Evolutionary conservation across 2,113 vertebrate species (phyloP).

Genomic region (Cyanistes caeruleus): DNA sequence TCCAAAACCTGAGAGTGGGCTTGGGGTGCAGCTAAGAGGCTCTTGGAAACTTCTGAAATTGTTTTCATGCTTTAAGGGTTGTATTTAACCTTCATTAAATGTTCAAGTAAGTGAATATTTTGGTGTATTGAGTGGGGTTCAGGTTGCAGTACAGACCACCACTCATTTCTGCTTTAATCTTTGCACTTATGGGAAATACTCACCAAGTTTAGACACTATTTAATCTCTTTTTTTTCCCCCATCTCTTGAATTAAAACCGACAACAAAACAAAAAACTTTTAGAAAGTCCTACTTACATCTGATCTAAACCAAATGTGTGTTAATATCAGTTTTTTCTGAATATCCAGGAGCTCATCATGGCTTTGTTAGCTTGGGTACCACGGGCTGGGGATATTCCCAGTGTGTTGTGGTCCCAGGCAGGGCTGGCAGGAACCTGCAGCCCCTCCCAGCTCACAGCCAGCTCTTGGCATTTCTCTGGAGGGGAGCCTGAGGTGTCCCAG

Average conservation of each 20-base stretch:
- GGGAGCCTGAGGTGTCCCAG: not conserved
- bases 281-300: not conserved
- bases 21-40: not conserved
- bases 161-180: slow-evolving; percentile 60
- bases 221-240: not conserved
- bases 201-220: not conserved
- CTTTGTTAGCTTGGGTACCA: not conserved
- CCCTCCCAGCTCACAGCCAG: not conserved
- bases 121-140: slow-evolving; percentile 47
- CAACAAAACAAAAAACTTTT: not conserved
- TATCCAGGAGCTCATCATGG: not conserved
- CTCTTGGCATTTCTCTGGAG: rapidly evolving
- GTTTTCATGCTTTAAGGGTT: slow-evolving; percentile 56
- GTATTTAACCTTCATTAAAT: slow-evolving; percentile 67
- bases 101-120: slow-evolving; percentile 63
- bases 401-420: not conserved
- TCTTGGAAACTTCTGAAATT: slow-evolving; percentile 58
- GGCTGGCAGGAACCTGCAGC: not conserved
- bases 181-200: not conserved
- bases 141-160: slow-evolving; percentile 54
- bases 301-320: not conserved
- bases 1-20: slow-evolving; percentile 29
- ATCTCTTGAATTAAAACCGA: slow-evolving; percentile 2
- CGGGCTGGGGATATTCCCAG: not conserved
- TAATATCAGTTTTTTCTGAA: not conserved